Conservation (phyloP, 2,113 vertebrate genomes). For the Dryoscopus gambensis region DNA sequence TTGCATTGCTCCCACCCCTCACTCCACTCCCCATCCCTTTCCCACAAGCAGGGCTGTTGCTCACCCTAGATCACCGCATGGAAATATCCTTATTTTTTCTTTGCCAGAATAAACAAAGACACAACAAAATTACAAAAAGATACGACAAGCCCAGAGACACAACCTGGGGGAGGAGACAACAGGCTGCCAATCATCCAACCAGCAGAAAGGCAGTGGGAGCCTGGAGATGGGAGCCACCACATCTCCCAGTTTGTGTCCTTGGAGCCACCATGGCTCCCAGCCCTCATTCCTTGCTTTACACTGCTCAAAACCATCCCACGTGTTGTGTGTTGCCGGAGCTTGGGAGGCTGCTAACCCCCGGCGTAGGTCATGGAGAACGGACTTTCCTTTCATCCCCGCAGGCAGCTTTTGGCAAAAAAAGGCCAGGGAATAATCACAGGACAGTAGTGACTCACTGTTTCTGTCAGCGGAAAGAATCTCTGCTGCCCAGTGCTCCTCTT, state of each 20-base stretch:
- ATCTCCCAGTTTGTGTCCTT: background rate
- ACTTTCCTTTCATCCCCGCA: conserved; percentile 30
- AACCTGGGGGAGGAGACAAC: background rate
- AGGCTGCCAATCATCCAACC: background rate
- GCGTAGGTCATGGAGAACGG: background rate
- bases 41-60: background rate
- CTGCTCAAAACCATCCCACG: background rate
- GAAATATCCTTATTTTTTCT: background rate
- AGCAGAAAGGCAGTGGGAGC: background rate
- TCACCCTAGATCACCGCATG: background rate
- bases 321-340: background rate
- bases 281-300: background rate
- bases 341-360: background rate
- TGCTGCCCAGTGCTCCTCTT: conserved; percentile 21
- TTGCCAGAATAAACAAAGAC: background rate
- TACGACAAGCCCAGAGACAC: background rate
- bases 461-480: conserved; percentile 50
- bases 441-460: conserved; percentile 22
- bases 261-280: background rate
- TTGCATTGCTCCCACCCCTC: background rate
- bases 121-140: background rate
- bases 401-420: background rate
- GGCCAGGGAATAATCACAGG: conserved; percentile 14
- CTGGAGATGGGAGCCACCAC: background rate
- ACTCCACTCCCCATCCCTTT: background rate